phyloP scores from a whole-genome alignment of 2,888 invertebrate species.

The Pycnomerus fuliginosus region DNA sequence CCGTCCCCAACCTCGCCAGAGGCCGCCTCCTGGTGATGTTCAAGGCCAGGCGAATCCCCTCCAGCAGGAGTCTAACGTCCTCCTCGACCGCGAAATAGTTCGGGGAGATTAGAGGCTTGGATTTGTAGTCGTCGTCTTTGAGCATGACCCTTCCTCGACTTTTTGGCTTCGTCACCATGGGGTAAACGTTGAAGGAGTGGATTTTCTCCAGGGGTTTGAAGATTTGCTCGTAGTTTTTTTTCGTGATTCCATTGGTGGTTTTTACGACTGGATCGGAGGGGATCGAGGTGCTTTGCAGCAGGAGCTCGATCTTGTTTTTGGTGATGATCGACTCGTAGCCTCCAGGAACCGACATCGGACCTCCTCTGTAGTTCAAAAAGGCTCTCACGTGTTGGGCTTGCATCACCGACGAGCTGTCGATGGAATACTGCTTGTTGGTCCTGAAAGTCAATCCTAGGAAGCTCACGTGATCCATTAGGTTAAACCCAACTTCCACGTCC shows the following conservation, averaged over 20 bases:
- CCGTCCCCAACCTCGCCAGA: constrained; percentile 60
- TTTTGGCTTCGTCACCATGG: constrained; percentile 60
- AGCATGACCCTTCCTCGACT: constrained; percentile 62
- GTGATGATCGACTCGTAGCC: constrained; percentile 69
- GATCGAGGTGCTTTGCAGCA: constrained; percentile 64
- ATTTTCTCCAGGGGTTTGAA: constrained; percentile 45
- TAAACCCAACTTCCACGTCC: constrained; percentile 56
- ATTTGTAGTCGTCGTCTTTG: constrained; percentile 56
- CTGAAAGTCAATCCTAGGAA: constrained; percentile 68
- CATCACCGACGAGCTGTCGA: constrained; percentile 45
- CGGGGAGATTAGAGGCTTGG: constrained; percentile 61
- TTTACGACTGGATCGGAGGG: constrained; percentile 56
- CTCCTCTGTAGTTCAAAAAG: constrained; percentile 50
- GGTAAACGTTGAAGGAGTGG: constrained; percentile 55
- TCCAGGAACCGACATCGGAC: constrained; percentile 58
- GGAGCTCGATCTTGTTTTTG: constrained; percentile 67
- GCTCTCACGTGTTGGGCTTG: constrained; percentile 38
- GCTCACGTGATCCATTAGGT: constrained; percentile 60
- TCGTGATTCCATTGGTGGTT: constrained; percentile 53
- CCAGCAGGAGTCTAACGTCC: constrained; percentile 67
- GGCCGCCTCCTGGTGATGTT: constrained; percentile 61
- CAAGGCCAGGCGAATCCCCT: constrained; percentile 62
- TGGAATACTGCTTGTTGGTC: constrained; percentile 54
- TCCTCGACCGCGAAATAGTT: constrained; percentile 61
- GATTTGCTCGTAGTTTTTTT: constrained; percentile 44